These are phyloP conservation scores for Mesorhabditis spiculigera DNA, from an alignment of 2,888 invertebrate genomes.

Conservation along the genomic window DNA sequence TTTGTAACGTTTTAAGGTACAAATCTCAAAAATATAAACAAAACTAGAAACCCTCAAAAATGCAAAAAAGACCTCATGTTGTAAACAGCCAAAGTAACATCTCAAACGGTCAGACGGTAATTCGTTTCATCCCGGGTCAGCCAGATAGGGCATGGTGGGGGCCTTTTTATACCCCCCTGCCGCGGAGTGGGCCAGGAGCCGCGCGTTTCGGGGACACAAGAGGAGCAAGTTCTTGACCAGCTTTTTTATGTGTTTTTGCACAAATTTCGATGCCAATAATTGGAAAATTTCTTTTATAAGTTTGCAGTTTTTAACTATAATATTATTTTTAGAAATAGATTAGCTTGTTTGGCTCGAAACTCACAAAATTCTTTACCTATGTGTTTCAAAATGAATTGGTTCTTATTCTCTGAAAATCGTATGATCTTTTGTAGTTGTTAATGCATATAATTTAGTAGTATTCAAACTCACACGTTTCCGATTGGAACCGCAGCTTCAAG, in stretches of 20 bases:
- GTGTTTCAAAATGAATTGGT: too few relatives aligned
- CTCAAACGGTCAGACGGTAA: slow-evolving; percentile 5
- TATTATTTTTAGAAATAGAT: too few relatives aligned
- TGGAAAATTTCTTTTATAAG: too few relatives aligned
- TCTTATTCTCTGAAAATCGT: too few relatives aligned
- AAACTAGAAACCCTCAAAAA: background rate
- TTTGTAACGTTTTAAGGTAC: background rate
- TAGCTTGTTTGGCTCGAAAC: too few relatives aligned
- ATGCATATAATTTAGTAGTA: too few relatives aligned
- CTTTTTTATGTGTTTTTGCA: background rate
- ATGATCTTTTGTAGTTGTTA: too few relatives aligned
- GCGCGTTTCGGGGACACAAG: background rate
- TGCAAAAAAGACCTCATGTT: background rate
- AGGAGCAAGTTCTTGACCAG: background rate
- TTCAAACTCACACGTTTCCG: slow-evolving; percentile 25
- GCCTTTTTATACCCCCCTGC: background rate
- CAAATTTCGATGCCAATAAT: background rate
- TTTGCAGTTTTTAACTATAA: too few relatives aligned
- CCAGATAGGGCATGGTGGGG: background rate
- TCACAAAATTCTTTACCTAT: too few relatives aligned
- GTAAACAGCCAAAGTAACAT: background rate
- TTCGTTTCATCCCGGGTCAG: background rate
- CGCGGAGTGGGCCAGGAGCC: background rate
- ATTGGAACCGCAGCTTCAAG: slow-evolving; percentile 31
- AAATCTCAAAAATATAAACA: background rate